Percentiles rank a stretch among this genome's conserved stretches.
phyloP scores from a whole-genome alignment of 1,140 invertebrate species.

The Trialeurodes vaporariorum region DNA sequence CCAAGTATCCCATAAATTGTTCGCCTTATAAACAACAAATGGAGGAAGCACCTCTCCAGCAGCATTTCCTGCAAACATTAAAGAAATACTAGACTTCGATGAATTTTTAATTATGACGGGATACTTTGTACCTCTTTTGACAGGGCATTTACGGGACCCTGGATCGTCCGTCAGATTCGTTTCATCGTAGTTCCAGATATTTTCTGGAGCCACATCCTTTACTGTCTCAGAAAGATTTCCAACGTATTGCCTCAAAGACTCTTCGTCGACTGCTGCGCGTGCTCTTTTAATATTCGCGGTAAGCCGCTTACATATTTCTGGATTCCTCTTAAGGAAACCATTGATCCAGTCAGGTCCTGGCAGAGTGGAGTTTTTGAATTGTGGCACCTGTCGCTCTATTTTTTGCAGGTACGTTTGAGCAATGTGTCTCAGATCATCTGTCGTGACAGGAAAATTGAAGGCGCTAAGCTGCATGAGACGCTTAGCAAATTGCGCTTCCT shows the following conservation, averaged over 20 bases:
- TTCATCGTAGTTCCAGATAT: conserved; percentile 25
- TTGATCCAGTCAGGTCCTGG: conserved; percentile 28
- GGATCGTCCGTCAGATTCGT: conserved; percentile 25
- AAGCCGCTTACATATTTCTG: conserved; percentile 21
- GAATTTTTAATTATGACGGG: conserved; percentile 22
- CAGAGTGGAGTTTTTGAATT: conserved; percentile 26
- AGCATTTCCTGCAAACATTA: conserved; percentile 27
- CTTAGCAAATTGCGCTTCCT: conserved; percentile 5
- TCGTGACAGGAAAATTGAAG: conserved; percentile 5
- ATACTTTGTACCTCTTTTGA: conserved; percentile 26
- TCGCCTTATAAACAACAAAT: conserved; percentile 34
- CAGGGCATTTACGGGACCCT: conserved; percentile 24
- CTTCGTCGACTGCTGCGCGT: conserved; percentile 20
- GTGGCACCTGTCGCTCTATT: conserved; percentile 5
- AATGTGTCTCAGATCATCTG: conserved; percentile 7
- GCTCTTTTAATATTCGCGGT: conserved; percentile 28
- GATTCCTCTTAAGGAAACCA: conserved; percentile 26
- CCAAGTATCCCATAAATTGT: conserved; percentile 32
- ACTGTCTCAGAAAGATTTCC: conserved; percentile 20
- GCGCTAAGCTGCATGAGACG: conserved; percentile 1
- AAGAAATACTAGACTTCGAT: conserved; percentile 20
- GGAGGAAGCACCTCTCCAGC: conserved; percentile 25
- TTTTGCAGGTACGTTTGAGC: conserved; percentile 10
- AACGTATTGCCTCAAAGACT: conserved; percentile 23
- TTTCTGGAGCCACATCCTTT: conserved; percentile 15